A percentile compares a stretch with the other conserved stretches of the same genome.
These are phyloP conservation scores for Pammene fasciana DNA, from an alignment of 2,888 invertebrate genomes.

Conservation along the genomic window DNA sequence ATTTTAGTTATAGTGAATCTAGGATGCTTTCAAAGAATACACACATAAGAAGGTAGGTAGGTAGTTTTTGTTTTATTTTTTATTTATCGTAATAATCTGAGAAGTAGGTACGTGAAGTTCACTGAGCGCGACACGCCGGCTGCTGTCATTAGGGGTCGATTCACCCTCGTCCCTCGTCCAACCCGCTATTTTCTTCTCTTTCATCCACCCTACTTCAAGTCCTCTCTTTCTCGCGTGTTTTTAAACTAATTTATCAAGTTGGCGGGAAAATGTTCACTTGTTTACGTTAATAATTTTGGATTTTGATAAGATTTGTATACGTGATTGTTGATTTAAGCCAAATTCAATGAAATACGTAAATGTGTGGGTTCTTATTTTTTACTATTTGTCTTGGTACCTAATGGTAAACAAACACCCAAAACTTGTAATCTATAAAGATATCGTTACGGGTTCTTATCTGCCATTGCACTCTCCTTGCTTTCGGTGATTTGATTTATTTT, in stretches of 20 bases:
- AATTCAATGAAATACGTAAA: background rate
- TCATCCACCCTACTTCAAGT: conserved; percentile 67
- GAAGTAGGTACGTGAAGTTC: conserved; percentile 12
- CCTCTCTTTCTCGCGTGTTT: conserved; percentile 61
- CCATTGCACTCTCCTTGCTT: conserved; percentile 63
- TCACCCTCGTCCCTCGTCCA: conserved; percentile 78
- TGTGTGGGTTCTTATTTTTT: background rate
- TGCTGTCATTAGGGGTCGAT: conserved; percentile 76
- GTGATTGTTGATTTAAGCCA: background rate
- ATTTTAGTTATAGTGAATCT: conserved; percentile 13
- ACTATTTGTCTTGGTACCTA: background rate
- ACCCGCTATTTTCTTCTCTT: conserved; percentile 64
- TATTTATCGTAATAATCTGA: conserved; percentile 15
- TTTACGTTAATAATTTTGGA: conserved; percentile 1
- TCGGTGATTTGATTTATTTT: conserved; percentile 40
- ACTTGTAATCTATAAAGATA: conserved; percentile 28
- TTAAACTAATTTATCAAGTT: conserved; percentile 44
- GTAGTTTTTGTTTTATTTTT: conserved; percentile 1
- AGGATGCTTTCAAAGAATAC: conserved; percentile 9
- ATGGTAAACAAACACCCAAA: background rate
- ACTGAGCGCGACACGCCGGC: conserved; percentile 59
- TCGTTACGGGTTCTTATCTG: conserved; percentile 62
- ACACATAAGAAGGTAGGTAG: background rate
- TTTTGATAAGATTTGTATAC: conserved; percentile 6
- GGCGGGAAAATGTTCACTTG: conserved; percentile 51